Evolutionary conservation across 2,113 vertebrate species (phyloP).

Genomic region (Sula dactylatra): DNA sequence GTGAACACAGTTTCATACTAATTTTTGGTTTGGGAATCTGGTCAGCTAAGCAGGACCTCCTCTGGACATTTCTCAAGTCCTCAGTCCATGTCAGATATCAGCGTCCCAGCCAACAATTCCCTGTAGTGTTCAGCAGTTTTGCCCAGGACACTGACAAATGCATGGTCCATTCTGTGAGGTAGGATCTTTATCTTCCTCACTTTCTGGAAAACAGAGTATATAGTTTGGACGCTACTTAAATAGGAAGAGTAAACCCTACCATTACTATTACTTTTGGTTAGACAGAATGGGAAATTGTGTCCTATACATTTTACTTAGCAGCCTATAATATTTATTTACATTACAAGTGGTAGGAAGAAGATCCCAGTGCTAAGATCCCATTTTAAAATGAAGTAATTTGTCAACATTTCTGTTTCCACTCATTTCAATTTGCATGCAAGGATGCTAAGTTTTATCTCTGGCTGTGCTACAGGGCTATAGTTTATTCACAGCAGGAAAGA

Average conservation of each 20-base stretch:
- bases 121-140: background rate
- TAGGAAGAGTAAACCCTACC: background rate
- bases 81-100: background rate
- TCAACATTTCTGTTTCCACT: constrained; percentile 23
- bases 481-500: constrained; percentile 53
- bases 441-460: constrained; percentile 19
- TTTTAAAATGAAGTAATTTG: constrained; percentile 31
- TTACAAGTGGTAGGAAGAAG: background rate
- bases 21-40: background rate
- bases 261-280: background rate
- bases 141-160: accelerated
- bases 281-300: background rate
- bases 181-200: background rate
- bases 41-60: background rate
- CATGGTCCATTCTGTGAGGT: background rate
- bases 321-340: background rate
- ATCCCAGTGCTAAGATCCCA: background rate
- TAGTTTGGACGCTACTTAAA: background rate
- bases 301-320: background rate
- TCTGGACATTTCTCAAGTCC: background rate
- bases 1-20: background rate
- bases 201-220: background rate
- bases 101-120: background rate
- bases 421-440: constrained; percentile 31
- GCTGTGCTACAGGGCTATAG: constrained; percentile 27